Base-by-base conservation (phyloP, 2,888 invertebrate species). In the Chrysolina oricalcia region DNA sequence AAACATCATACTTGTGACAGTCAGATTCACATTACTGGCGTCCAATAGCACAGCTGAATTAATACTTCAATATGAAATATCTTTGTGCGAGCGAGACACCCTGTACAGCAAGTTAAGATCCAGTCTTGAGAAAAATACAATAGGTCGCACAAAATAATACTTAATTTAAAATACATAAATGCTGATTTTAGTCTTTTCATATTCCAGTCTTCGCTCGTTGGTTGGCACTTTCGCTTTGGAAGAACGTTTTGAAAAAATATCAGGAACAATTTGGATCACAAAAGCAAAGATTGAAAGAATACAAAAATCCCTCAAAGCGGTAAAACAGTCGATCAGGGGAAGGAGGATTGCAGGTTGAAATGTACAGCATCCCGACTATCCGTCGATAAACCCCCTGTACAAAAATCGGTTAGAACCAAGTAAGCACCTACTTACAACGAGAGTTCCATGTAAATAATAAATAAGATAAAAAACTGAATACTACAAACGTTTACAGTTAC, bases 151-250 rank as follows among this genome's bases (percentile, higher is more conserved):
- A 35, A 50, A 59, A 59, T 35, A 59, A 23, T 59, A 35, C 23
- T 59, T 27, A 59, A 27, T 59, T 4, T 17, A 1, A 59, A 59
- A 35, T 59, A 59, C 6, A 35, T 27, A 59, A 59, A 59, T 59
- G 59, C 59, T 27, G 27, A 35, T 21, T 53, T 21, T 53, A 59
- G 59, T 59, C 23, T 59, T 59, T 59, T 59, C 35, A 27, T 59
- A 59, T 59, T 35, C 59, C 59, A 59, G 59, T 59, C 59, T 59
- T 59, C 35, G 59, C 59, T 59, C 59, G 50, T 67, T 23, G 35
- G 77, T 82, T 83, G 82, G 83, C 83, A 83, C 82, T 81, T 81
- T 59, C 59, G 59, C 59, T 62, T 78, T 76, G 78, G 77, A 77
- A 78, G 72, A 76, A 78, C 62, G 66, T 74, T 73, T 74, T 64